phyloP scores from a whole-genome alignment of 1,140 invertebrate species.

The Sipha flava region DNA sequence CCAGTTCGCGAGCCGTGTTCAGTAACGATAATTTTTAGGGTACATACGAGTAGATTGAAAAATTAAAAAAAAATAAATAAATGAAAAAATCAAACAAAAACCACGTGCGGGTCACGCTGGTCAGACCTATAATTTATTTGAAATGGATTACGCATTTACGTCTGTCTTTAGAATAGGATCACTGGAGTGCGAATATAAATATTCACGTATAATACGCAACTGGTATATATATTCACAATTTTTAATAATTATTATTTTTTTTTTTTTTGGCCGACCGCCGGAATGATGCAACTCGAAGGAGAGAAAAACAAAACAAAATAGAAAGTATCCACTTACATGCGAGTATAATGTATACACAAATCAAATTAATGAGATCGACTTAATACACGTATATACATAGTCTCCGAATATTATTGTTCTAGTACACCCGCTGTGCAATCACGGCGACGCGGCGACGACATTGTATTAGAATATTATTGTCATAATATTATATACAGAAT shows the following conservation, averaged over 20 bases:
- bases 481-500: no score
- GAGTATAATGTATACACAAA: no score
- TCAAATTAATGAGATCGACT: no score
- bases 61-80: not conserved
- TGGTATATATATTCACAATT: not conserved
- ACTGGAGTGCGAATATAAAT: no score
- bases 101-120: not conserved
- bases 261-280: not conserved
- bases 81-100: no score
- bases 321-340: not conserved
- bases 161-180: not conserved
- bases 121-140: constrained; percentile 13
- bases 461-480: no score
- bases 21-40: not conserved
- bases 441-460: no score
- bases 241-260: not conserved
- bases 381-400: no score
- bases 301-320: not conserved
- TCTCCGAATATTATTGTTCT: no score
- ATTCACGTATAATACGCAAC: not conserved
- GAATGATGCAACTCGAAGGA: not conserved
- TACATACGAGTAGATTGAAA: not conserved
- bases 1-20: not conserved
- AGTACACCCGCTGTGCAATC: no score
- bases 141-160: not conserved